Percentiles rank a stretch among this genome's conserved stretches.
Evolutionary conservation across 2,113 vertebrate genomes (phyloP).

Genomic region (Datnioides undecimradiatus): DNA sequence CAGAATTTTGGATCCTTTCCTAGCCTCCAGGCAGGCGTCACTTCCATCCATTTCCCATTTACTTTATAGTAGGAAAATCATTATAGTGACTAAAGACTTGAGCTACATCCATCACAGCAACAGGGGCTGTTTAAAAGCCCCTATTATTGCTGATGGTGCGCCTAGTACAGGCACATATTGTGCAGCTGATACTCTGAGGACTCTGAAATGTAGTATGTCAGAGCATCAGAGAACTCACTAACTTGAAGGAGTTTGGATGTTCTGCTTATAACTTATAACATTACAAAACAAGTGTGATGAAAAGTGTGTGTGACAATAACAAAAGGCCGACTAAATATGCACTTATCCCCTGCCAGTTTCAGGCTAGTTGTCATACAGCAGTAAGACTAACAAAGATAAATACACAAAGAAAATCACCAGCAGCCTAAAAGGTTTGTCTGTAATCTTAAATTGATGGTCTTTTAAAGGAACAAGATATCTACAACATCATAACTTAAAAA

Average conservation of each 20-base stretch:
- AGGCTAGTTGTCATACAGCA: background rate
- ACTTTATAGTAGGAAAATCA: background rate
- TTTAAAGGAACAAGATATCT: no score
- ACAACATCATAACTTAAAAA: background rate
- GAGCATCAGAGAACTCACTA: background rate
- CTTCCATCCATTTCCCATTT: background rate
- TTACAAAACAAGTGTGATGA: background rate
- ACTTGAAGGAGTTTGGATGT: background rate
- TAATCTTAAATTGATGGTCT: no score
- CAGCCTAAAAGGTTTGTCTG: background rate
- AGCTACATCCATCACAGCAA: background rate
- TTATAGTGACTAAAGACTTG: background rate
- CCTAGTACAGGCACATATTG: background rate
- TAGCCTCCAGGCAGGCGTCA: slow-evolving; percentile 9
- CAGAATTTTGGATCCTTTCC: background rate
- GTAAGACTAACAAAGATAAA: background rate
- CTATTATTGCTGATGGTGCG: background rate
- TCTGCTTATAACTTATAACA: background rate
- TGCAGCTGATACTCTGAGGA: background rate
- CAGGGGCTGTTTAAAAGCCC: background rate
- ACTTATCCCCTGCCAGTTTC: background rate
- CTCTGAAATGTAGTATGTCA: background rate
- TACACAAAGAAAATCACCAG: background rate
- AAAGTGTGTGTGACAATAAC: background rate
- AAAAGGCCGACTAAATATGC: background rate